phyloP scores from a whole-genome alignment of 2,888 invertebrate species.

The Pristionchus arcanus region DNA sequence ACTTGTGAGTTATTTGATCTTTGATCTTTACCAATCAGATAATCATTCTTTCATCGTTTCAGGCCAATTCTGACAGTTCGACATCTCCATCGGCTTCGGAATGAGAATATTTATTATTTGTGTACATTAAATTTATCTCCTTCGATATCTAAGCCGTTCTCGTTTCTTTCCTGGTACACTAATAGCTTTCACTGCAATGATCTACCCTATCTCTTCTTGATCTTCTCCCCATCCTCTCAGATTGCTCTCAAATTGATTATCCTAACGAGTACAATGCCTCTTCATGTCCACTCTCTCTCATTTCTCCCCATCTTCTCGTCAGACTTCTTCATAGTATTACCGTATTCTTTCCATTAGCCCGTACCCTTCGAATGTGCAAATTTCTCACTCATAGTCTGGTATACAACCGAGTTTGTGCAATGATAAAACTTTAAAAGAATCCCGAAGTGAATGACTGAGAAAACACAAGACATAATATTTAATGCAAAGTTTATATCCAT shows the following conservation, averaged over 20 bases:
- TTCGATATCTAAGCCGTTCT: not conserved
- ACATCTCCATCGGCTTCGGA: constrained; percentile 45
- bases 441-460: not conserved
- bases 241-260: not conserved
- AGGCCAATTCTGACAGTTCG: constrained; percentile 53
- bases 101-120: constrained; percentile 8
- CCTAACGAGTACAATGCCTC: constrained; percentile 29
- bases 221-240: constrained; percentile 27
- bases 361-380: constrained; percentile 31
- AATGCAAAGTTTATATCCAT: no score
- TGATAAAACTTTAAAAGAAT: not conserved
- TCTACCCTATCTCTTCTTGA: constrained; percentile 25
- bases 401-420: constrained; percentile 19
- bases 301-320: not conserved
- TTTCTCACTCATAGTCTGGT: constrained; percentile 28
- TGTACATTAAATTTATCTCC: constrained; percentile 25
- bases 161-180: constrained; percentile 28
- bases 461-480: no score
- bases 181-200: constrained; percentile 36
- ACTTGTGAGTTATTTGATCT: constrained; percentile 28
- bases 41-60: not conserved
- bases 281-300: not conserved
- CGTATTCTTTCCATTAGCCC: not conserved
- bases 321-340: constrained; percentile 32
- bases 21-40: not conserved